Evolutionary conservation across 2,797 vertebrate genomes (phyloP).

Genomic region (Florisuga fusca): DNA sequence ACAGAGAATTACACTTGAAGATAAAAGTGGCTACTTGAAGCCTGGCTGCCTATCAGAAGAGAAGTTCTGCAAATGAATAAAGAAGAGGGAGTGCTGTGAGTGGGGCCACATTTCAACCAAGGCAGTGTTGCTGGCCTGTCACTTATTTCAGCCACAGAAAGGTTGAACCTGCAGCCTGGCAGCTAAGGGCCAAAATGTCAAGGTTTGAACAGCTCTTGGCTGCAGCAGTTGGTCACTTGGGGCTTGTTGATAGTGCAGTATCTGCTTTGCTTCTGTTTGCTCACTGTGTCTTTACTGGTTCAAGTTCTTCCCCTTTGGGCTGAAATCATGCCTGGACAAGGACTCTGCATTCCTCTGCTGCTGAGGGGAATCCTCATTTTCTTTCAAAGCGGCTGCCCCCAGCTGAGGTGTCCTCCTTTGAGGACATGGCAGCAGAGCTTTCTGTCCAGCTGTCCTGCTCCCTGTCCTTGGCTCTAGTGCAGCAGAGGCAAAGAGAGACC

Average conservation of each 20-base stretch:
- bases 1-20: background rate
- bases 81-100: background rate
- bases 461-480: background rate
- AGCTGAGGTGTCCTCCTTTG: background rate
- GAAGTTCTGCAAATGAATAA: background rate
- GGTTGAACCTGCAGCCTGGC: background rate
- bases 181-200: background rate
- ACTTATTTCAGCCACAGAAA: rapidly evolving
- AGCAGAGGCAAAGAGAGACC: background rate
- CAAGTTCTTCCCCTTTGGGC: background rate
- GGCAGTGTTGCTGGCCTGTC: background rate
- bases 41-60: background rate
- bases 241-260: background rate
- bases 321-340: background rate
- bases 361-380: background rate
- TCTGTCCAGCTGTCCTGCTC: background rate
- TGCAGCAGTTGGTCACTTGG: background rate
- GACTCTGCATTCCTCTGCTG: background rate
- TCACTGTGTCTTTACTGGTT: background rate
- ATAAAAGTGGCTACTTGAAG: background rate
- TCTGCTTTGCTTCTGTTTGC: background rate
- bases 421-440: background rate
- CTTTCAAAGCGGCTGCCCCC: background rate
- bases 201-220: background rate
- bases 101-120: background rate